Evolutionary conservation across 2,888 invertebrate genomes (phyloP).

Genomic region (Oscheius sp.): DNA sequence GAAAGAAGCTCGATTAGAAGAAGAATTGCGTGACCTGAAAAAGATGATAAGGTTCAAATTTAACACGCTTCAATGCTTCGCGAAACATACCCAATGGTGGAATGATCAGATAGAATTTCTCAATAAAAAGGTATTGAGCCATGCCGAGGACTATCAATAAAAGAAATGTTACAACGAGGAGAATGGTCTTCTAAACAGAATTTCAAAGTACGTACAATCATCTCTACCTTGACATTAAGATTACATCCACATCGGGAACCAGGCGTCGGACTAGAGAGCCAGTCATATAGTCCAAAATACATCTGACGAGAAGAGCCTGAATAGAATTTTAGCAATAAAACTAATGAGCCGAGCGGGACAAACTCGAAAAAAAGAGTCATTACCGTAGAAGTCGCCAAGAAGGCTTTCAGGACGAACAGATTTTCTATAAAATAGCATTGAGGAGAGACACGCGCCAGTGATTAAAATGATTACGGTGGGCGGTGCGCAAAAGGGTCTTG

Average conservation of each 20-base stretch:
- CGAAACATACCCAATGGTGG: constrained; percentile 39
- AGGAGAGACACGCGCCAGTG: neutral
- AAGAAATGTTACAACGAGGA: constrained; percentile 35
- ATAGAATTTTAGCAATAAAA: neutral
- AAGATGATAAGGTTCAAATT: neutral
- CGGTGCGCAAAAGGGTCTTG: constrained; percentile 6
- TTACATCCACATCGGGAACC: constrained; percentile 10
- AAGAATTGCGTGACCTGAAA: constrained; percentile 49
- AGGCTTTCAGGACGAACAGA: constrained; percentile 16
- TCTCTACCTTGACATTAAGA: constrained; percentile 22
- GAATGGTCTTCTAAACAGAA: constrained; percentile 41
- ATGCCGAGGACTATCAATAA: constrained; percentile 43
- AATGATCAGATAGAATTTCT: constrained; percentile 45
- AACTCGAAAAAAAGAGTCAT: neutral
- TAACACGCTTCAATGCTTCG: no score
- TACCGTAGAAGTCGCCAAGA: constrained; percentile 1
- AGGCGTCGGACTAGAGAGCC: constrained; percentile 27
- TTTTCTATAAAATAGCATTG: constrained; percentile 12
- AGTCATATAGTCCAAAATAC: constrained; percentile 31
- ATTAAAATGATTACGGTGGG: constrained; percentile 30
- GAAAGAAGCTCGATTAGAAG: constrained; percentile 46
- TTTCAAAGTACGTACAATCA: neutral
- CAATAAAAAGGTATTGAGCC: constrained; percentile 51
- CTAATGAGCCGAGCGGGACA: neutral
- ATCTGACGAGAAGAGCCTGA: neutral